phyloP scores from a whole-genome alignment of 2,888 invertebrate genomes.

The Stenolophus ochropezus region DNA sequence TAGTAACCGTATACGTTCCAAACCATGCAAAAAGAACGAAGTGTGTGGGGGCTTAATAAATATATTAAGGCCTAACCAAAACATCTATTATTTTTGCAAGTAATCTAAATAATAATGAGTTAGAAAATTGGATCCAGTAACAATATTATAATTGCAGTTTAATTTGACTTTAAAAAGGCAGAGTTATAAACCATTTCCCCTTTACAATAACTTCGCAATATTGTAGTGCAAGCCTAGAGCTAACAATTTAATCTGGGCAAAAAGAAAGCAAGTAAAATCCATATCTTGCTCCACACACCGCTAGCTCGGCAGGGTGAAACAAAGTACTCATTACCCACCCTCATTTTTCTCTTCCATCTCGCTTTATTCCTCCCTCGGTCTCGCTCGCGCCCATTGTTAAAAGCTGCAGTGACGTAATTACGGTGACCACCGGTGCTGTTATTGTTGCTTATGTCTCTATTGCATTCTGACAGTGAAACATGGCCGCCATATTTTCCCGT shows the following conservation, averaged over 20 bases:
- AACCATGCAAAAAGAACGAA: too few relatives aligned
- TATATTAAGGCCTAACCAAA: too few relatives aligned
- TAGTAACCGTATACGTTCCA: too few relatives aligned
- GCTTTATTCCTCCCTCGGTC: not conserved
- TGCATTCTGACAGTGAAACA: conserved; percentile 50
- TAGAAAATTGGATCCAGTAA: not conserved
- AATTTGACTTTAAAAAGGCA: not conserved
- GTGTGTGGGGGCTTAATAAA: too few relatives aligned
- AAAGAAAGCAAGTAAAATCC: conserved; percentile 32
- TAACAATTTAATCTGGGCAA: conserved; percentile 24
- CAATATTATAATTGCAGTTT: conserved; percentile 3
- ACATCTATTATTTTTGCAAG: not conserved
- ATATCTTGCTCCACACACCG: conserved; percentile 23
- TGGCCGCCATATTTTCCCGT: conserved; percentile 31
- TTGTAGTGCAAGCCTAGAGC: conserved; percentile 3
- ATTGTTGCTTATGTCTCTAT: conserved; percentile 52
- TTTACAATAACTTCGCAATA: conserved; percentile 17
- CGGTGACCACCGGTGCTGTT: conserved; percentile 36
- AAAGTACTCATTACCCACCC: conserved; percentile 36
- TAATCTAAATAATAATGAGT: not conserved
- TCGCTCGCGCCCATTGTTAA: not conserved
- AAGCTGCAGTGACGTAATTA: conserved; percentile 30
- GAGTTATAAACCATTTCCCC: conserved; percentile 25
- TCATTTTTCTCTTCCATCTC: not conserved
- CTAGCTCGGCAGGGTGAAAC: conserved; percentile 9